Evolutionary conservation across 2,888 invertebrate genomes (phyloP), one percentile per base, ranked within the genome.

Genomic region (Agrenia bidenticulata): DNA sequence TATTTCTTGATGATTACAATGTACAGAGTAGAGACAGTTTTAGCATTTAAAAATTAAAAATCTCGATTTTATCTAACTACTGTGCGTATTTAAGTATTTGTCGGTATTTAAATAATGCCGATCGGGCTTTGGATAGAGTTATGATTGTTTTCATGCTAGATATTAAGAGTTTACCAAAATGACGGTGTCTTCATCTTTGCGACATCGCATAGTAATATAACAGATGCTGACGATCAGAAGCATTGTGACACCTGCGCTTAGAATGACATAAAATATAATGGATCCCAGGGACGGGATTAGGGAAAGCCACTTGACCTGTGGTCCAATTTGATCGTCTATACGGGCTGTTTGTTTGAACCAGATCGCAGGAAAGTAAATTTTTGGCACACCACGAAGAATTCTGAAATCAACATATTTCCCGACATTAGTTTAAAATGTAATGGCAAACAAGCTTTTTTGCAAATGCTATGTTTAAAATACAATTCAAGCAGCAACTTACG

Each of bases 341-440:
- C 80, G 78, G 53, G 87, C 86, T 72, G 84, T 83, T 79, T 91
- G 89, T 1, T 84, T 82, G 80, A 92, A 91, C 89, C 89, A 90
- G 77, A 91, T 81, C 82, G 88, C 85, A 1, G 91, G 91, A 78
- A 85, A 82, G 49, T 84, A 84, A 63, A 85, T 81, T 17, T 81
- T 81, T 1, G 79, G 81, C 13, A 86, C 78, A 59, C 83, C 80
- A 56, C 82, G 79, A 72, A 86, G 84, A 57, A 86, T 79, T n/a
- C 87, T 88, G 77, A 23, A 37, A 57, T 17, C 13, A 55, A 53
- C n/a, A n/a, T n/a, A n/a, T n/a, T n/a, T n/a, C n/a, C n/a, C 49
- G 19, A 9, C 11, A 11, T 49, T 49, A 49, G 17, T 11, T n/a
- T 49, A 17, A 51, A 9, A 63, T 27, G 9, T 45, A 49, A 32